Percentiles rank a stretch among this genome's conserved stretches.
These are phyloP conservation scores for Eulemur mongoz DNA, from an alignment of 2,797 vertebrate genomes.

Conservation along the genomic window DNA sequence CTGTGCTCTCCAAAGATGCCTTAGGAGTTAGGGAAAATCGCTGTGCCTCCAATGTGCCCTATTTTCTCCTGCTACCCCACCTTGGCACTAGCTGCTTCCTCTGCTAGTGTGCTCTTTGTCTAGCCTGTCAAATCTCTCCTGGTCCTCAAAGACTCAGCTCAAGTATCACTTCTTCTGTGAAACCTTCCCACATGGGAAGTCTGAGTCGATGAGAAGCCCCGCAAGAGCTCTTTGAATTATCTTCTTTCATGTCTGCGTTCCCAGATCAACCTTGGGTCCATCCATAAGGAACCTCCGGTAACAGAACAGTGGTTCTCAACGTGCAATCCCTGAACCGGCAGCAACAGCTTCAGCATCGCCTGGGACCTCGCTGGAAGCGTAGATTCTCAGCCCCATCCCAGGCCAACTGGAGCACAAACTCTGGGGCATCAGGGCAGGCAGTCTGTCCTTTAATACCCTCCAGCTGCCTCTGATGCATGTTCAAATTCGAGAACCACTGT, in stretches of 20 bases:
- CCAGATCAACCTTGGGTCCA: not conserved
- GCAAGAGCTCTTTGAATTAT: not conserved
- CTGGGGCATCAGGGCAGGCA: too few species aligned
- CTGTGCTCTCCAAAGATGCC: rapidly evolving
- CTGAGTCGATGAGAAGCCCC: not conserved
- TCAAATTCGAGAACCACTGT: not conserved
- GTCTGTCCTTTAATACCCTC: not conserved
- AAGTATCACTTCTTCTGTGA: not conserved
- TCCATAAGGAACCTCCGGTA: not conserved
- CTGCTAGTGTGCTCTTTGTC: not conserved
- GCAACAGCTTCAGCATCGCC: not conserved
- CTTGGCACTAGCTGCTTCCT: not conserved
- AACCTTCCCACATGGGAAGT: not conserved
- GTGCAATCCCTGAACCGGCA: rapidly evolving
- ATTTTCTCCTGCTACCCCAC: not conserved
- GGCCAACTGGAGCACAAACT: not conserved
- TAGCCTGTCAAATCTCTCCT: not conserved
- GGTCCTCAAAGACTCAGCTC: not conserved
- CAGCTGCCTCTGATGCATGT: rapidly evolving
- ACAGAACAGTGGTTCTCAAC: not conserved
- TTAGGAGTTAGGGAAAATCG: rapidly evolving
- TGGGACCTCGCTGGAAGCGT: not conserved
- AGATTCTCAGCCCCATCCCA: not conserved
- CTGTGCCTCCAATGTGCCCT: rapidly evolving
- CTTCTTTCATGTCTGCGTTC: not conserved